These are phyloP conservation scores for Brachyistius frenatus DNA, from an alignment of 2,113 vertebrate genomes.

Conservation along the genomic window DNA sequence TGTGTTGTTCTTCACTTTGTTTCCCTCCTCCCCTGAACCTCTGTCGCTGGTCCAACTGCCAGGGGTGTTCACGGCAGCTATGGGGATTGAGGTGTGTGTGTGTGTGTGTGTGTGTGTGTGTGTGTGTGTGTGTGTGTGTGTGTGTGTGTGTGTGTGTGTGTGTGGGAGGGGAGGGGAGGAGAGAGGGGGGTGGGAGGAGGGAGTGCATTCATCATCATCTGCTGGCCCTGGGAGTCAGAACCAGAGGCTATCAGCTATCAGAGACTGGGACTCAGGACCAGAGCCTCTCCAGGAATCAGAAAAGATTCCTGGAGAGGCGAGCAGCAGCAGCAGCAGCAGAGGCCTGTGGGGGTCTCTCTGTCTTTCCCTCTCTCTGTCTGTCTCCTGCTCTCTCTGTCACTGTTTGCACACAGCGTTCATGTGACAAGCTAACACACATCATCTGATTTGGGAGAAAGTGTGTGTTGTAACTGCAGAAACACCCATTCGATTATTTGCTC, in stretches of 20 bases:
- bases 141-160: no score
- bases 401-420: slow-evolving; percentile 75
- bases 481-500: slow-evolving; percentile 39
- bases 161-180: no score
- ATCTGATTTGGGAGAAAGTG: slow-evolving; percentile 71
- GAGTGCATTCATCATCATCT: slow-evolving; percentile 58
- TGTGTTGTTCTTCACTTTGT: slow-evolving; percentile 61
- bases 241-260: slow-evolving; percentile 61
- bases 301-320: slow-evolving; percentile 69
- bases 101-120: no score
- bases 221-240: slow-evolving; percentile 67
- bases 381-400: slow-evolving; percentile 15
- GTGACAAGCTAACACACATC: slow-evolving; percentile 73
- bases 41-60: slow-evolving; percentile 84
- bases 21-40: slow-evolving; percentile 49
- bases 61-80: slow-evolving; percentile 72
- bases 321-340: slow-evolving; percentile 45
- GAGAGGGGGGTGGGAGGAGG: background rate
- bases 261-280: slow-evolving; percentile 62
- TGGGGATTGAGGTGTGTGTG: background rate
- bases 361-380: slow-evolving; percentile 28
- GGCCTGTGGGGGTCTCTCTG: slow-evolving; percentile 36
- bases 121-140: no score
- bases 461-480: slow-evolving; percentile 51
- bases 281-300: slow-evolving; percentile 53